Evolutionary conservation across 1,140 invertebrate genomes (phyloP).

Genomic region (Octopus sinensis): DNA sequence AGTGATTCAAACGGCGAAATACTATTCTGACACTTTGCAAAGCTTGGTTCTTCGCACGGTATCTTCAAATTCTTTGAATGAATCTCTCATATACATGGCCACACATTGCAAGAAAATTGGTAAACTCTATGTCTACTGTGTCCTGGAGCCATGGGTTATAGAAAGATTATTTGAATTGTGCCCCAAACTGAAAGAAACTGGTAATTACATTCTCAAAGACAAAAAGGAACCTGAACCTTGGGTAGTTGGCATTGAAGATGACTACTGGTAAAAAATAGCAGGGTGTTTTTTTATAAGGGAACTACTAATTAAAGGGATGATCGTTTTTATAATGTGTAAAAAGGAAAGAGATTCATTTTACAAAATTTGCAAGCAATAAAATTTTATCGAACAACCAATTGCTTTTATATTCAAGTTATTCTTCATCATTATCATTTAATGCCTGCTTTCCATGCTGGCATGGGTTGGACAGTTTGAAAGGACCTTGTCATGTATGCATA

Average conservation of each 20-base stretch:
- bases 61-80: constrained; percentile 32
- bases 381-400: too few species aligned
- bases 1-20: constrained; percentile 34
- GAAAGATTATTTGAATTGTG: constrained; percentile 35
- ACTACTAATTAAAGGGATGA: background rate
- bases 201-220: constrained; percentile 43
- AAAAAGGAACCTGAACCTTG: constrained; percentile 40
- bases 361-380: too few species aligned
- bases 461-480: too few species aligned
- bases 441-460: too few species aligned
- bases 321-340: too few species aligned
- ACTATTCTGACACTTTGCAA: constrained; percentile 40
- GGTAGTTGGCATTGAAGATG: constrained; percentile 38
- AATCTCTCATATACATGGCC: constrained; percentile 36
- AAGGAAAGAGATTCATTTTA: too few species aligned
- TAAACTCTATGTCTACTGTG: constrained; percentile 42
- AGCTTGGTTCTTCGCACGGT: constrained; percentile 40
- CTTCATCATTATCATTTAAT: too few species aligned
- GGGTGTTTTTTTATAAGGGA: background rate
- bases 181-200: constrained; percentile 35
- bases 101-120: constrained; percentile 29
- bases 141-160: constrained; percentile 35
- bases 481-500: too few species aligned
- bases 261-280: constrained; percentile 17
- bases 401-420: too few species aligned